These are phyloP conservation scores for Perdita meconis DNA, from an alignment of 2,888 invertebrate species.

Conservation along the genomic window DNA sequence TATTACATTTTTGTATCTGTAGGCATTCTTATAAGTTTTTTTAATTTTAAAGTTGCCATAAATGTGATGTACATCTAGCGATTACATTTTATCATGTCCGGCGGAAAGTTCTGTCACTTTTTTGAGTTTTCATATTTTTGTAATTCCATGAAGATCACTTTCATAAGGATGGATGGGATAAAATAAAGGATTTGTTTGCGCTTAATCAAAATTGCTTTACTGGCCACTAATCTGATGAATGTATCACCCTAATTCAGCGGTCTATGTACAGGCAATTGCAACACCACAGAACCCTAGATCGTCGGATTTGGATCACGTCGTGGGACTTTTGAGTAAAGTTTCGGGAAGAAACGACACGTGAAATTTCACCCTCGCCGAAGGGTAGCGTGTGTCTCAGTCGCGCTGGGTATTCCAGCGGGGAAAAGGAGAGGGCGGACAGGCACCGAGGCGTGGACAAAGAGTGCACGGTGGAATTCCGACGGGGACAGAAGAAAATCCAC, in stretches of 20 bases:
- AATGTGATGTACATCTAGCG: too few relatives aligned
- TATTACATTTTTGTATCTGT: too few relatives aligned
- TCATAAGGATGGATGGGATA: too few relatives aligned
- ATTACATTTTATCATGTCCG: too few relatives aligned
- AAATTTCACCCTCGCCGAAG: not conserved
- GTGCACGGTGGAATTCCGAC: constrained; percentile 17
- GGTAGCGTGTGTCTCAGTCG: not conserved
- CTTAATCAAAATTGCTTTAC: too few relatives aligned
- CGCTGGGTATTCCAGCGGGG: not conserved
- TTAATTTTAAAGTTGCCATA: too few relatives aligned
- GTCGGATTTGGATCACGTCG: not conserved
- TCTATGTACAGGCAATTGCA: not conserved
- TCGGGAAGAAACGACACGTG: not conserved
- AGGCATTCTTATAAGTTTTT: too few relatives aligned
- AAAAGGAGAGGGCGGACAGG: not conserved
- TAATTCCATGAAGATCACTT: too few relatives aligned
- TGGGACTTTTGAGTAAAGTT: not conserved
- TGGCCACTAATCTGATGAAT: too few relatives aligned
- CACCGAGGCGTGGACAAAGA: constrained; percentile 21
- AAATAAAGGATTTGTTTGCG: too few relatives aligned
- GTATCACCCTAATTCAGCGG: not conserved
- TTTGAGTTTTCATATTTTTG: too few relatives aligned
- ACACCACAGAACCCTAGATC: not conserved
- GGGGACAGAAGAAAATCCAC: constrained; percentile 3
- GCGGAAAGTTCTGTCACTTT: too few relatives aligned